Base-by-base conservation (phyloP, 2,113 vertebrate species). In the Myocastor coypus region DNA sequence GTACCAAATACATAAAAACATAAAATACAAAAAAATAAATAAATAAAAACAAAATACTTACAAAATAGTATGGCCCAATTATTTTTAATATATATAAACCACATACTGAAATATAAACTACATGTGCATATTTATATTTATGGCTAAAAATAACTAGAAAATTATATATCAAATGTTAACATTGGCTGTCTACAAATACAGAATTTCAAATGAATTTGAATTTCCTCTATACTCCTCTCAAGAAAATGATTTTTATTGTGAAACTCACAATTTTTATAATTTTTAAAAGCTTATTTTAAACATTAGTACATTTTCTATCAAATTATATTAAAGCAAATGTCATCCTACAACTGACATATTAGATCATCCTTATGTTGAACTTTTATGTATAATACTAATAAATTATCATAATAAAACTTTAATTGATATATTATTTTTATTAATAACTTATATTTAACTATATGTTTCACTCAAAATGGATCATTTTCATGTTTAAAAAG, bases 381-480 rank as follows among this genome's bases (percentile, higher is more conserved):
- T 55, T 61, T 84, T 63, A 64, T 64, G 11, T 80, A 57, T 81
- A 92, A 87, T 69, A 75, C 22, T 83, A 61, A 87, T 90, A 19
- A 86, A 83, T 6, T 2, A 75, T 40, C 64, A 40, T 42, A 57
- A 92, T 42, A 86, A 83, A 64, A 59, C 55, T 57, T 57, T 19
- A 57, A 57, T 57, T 57, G 55, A 57, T 57, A 17, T 19, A 57
- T 57, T 55, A 55, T 19, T 57, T 57, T 57, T 57, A 57, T 57
- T 57, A 57, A 5, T 57, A 57, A 57, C 55, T 57, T 57, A 57
- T 57, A 88, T 75, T 61, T 91, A 83, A 34, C 37, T 87, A 64
- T 14, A 83, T 96, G 96, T 77, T 97, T 66, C 68, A 94, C 83
- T 91, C 50, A 81, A 92, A 73, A 83, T 80, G 34, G 55, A 26